A percentile compares a stretch with the other conserved stretches of the same genome.
Evolutionary conservation across 2,113 vertebrate genomes (phyloP).

Genomic region (Lanius collurio): DNA sequence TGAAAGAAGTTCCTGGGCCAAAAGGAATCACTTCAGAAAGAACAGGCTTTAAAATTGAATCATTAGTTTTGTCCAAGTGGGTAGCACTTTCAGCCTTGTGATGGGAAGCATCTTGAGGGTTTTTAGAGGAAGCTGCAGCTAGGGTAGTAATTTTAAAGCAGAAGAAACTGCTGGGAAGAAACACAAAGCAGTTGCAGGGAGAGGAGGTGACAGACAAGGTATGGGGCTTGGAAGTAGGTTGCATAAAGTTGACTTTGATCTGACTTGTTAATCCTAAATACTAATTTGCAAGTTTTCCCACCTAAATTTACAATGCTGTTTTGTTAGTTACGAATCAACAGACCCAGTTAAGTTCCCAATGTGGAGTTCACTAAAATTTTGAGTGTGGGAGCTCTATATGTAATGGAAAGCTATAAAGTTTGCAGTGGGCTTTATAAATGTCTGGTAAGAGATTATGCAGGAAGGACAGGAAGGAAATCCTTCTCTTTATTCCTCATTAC

Average conservation of each 20-base stretch:
- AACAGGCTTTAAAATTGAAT: background rate
- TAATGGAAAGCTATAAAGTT: background rate
- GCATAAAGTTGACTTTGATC: background rate
- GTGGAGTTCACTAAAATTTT: background rate
- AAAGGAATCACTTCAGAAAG: background rate
- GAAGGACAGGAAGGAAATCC: background rate
- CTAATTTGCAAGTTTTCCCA: accelerated
- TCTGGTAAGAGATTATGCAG: background rate
- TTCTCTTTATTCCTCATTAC: background rate
- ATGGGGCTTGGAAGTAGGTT: background rate
- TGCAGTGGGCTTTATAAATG: background rate
- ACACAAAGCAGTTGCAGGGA: accelerated
- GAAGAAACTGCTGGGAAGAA: background rate
- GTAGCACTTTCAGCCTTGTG: background rate
- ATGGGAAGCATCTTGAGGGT: background rate
- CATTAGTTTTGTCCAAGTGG: background rate
- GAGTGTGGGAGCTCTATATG: background rate
- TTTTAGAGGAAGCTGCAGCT: background rate
- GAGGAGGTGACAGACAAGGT: background rate
- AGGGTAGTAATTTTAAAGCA: background rate
- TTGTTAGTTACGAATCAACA: background rate
- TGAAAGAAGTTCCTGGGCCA: background rate
- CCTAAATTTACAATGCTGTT: background rate
- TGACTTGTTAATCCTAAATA: background rate
- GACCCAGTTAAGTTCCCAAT: background rate